Percentiles rank a stretch among this genome's conserved stretches.
phyloP scores from a whole-genome alignment of 2,888 invertebrate genomes.

The Escarpia spicata region DNA sequence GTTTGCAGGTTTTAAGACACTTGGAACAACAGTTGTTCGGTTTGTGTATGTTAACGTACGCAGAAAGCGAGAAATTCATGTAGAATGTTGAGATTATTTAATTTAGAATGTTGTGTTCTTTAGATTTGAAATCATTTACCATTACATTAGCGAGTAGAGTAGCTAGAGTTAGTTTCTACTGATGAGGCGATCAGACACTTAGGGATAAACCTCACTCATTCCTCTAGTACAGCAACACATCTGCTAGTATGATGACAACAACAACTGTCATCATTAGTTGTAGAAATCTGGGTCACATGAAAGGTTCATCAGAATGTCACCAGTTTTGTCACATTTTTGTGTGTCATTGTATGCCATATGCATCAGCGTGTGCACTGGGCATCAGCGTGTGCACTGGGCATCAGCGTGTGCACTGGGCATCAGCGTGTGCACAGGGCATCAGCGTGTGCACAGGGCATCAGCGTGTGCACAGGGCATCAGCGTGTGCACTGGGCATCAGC shows the following conservation, averaged over 20 bases:
- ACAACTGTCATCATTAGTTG: no score
- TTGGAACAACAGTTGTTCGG: not conserved
- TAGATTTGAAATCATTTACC: not conserved
- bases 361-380: not conserved
- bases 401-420: not conserved
- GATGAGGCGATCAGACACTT: not conserved
- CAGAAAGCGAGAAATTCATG: not conserved
- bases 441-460: not conserved
- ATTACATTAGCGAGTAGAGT: not conserved
- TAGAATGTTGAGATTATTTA: not conserved
- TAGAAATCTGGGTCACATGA: not conserved
- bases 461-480: not conserved
- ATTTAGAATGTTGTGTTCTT: not conserved
- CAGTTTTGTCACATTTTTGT: not conserved
- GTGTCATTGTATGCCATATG: not conserved
- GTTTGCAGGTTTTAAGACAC: not conserved
- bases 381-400: not conserved
- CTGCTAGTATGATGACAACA: not conserved
- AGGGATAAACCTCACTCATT: not conserved
- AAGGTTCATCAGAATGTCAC: not conserved
- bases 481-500: not conserved
- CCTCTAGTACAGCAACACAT: not conserved
- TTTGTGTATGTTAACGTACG: not conserved
- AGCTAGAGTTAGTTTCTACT: not conserved
- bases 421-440: no score